phyloP scores from a whole-genome alignment of 2,888 invertebrate genomes.

The Capitulum mitella region DNA sequence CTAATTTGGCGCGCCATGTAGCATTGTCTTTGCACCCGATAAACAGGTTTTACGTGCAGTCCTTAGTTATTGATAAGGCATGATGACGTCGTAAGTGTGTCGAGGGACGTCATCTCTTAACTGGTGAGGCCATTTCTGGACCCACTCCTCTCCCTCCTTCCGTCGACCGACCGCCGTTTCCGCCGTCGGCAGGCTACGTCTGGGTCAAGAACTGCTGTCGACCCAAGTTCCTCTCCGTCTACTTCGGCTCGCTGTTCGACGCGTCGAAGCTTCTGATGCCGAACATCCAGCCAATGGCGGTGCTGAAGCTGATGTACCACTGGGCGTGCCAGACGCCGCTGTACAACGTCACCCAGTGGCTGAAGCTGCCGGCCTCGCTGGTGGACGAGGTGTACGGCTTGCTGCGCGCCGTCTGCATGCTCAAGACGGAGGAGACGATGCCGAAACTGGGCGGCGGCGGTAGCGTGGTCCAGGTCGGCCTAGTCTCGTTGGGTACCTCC shows the following conservation, averaged over 20 bases:
- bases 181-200: slow-evolving; percentile 74
- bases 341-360: slow-evolving; percentile 82
- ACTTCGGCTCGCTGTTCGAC: slow-evolving; percentile 78
- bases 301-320: slow-evolving; percentile 77
- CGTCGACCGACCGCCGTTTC: too few species aligned
- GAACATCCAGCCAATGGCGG: slow-evolving; percentile 57
- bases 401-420: slow-evolving; percentile 67
- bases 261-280: slow-evolving; percentile 59
- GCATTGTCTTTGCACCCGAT: too few species aligned
- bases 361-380: slow-evolving; percentile 49
- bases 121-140: too few species aligned
- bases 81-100: too few species aligned
- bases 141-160: too few species aligned
- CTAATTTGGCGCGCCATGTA: too few species aligned
- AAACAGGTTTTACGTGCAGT: too few species aligned
- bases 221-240: slow-evolving; percentile 74
- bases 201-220: slow-evolving; percentile 86
- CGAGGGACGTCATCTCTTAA: too few species aligned
- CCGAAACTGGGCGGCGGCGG: slow-evolving; percentile 36
- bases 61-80: too few species aligned
- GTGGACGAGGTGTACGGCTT: background rate
- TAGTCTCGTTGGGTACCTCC: slow-evolving; percentile 79
- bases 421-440: slow-evolving; percentile 56
- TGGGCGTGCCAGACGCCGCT: slow-evolving; percentile 88
- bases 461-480: slow-evolving; percentile 52